Evolutionary conservation across 2,888 invertebrate genomes (phyloP), one percentile per base, ranked within the genome.

Genomic region (Leucophora obtusa): DNA sequence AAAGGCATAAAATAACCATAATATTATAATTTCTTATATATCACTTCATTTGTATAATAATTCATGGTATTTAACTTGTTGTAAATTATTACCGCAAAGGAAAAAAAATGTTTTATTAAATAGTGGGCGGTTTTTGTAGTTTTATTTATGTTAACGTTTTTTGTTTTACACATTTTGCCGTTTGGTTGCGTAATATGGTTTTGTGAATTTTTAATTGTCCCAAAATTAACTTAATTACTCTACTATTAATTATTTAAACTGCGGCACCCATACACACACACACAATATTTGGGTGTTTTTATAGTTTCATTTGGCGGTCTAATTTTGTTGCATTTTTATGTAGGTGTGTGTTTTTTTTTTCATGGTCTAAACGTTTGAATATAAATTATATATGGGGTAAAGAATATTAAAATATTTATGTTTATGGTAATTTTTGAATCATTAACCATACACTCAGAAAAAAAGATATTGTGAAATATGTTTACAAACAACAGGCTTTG

Each of bases 151-250:
- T 28, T 28, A 6, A 6, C 7, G 28, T 6, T 7, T 15, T 28
- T 53, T 69, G 50, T 21, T 50, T 21, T 70, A 62, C 1, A 28
- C 7, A 28, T 70, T 58, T 76, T 79, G 65, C 82, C 33, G 47
- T 63, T 66, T 66, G 56, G 66, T 63, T 65, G 70, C 69, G 62
- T 79, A 74, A 71, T 79, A 74, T 15, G 60, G 28, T 66, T 72
- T 65, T 84, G n/a, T 87, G 86, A 86, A 86, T 86, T 87, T 88
- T 86, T 86, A 87, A 88, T 87, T 86, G 87, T 84, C 84, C 82
- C 76, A 83, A 87, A 88, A 88, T 87, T 87, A 87, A 87, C 85
- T 86, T 87, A 87, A 87, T 87, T 87, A 87, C 85, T 66, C 84
- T 77, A 83, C 84, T 84, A 87, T 87, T 88, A 87, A 88, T 88